A percentile compares a stretch with the other conserved stretches of the same genome.
phyloP scores from a whole-genome alignment of 2,113 vertebrate species.

The Eolophus roseicapilla region DNA sequence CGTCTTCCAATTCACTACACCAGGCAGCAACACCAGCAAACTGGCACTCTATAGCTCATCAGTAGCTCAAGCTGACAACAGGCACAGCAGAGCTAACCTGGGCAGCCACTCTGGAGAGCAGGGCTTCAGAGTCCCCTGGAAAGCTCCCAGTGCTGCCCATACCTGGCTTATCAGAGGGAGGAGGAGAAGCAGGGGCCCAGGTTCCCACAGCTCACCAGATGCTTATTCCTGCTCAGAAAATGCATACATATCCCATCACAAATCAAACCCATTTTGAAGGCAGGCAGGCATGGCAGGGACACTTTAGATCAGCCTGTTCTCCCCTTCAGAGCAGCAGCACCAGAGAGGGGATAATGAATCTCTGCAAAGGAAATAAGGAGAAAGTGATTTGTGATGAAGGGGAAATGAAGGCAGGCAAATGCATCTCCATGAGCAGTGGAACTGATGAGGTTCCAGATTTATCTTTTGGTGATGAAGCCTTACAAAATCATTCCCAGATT shows the following conservation, averaged over 20 bases:
- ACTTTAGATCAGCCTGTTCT: neutral
- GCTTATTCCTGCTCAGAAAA: neutral
- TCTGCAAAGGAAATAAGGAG: neutral
- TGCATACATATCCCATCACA: neutral
- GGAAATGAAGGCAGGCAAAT: neutral
- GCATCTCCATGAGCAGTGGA: neutral
- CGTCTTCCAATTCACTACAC: neutral
- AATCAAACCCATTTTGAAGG: neutral
- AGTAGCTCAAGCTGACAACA: too few relatives aligned
- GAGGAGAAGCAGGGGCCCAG: neutral
- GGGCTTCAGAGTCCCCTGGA: neutral
- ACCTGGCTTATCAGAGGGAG: neutral
- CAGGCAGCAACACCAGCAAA: neutral
- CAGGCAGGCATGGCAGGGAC: neutral
- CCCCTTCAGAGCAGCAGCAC: too few relatives aligned
- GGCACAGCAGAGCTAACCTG: neutral
- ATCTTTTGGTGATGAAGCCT: neutral
- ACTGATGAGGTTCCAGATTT: neutral
- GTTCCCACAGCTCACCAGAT: neutral
- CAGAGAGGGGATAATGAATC: neutral
- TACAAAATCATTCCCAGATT: neutral
- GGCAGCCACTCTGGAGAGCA: neutral
- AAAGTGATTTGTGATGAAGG: neutral
- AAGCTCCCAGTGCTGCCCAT: neutral
- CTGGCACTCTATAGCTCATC: accelerated